phyloP scores from a whole-genome alignment of 2,888 invertebrate genomes.

The Mimas tiliae region DNA sequence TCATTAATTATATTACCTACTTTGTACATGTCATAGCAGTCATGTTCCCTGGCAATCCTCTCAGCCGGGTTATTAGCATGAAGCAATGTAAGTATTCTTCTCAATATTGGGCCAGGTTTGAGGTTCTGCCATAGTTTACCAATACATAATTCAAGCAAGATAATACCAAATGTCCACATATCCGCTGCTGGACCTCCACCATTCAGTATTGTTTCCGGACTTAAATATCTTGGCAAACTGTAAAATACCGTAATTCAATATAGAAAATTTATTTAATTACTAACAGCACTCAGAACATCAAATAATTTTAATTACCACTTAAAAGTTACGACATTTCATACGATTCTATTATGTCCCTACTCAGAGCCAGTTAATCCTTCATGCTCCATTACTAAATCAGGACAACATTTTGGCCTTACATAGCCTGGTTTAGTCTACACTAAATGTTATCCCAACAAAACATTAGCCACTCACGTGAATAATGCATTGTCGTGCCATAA shows the following conservation, averaged over 20 bases:
- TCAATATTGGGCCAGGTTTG: constrained; percentile 89
- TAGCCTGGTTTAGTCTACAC: too few relatives aligned
- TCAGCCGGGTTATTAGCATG: constrained; percentile 83
- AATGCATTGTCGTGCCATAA: too few relatives aligned
- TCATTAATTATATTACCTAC: constrained; percentile 66
- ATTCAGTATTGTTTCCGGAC: constrained; percentile 91
- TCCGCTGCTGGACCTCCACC: constrained; percentile 92
- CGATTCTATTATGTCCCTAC: too few relatives aligned
- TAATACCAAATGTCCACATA: constrained; percentile 97
- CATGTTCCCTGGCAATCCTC: constrained; percentile 91
- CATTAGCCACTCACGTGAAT: too few relatives aligned
- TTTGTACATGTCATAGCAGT: constrained; percentile 87
- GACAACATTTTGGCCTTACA: too few relatives aligned
- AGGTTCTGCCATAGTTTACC: constrained; percentile 89
- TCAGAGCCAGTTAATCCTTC: too few relatives aligned
- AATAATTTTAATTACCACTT: too few relatives aligned
- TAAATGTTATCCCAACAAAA: too few relatives aligned
- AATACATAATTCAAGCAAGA: constrained; percentile 91
- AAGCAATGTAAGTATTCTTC: constrained; percentile 90
- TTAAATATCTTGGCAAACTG: constrained; percentile 90
- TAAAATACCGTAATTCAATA: constrained; percentile 41
- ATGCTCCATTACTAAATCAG: too few relatives aligned
- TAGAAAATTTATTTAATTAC: too few relatives aligned
- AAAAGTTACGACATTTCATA: too few relatives aligned
- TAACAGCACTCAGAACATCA: too few relatives aligned